These are phyloP conservation scores for Zosterops pallidus DNA, from an alignment of 2,113 vertebrate species.

Conservation along the genomic window DNA sequence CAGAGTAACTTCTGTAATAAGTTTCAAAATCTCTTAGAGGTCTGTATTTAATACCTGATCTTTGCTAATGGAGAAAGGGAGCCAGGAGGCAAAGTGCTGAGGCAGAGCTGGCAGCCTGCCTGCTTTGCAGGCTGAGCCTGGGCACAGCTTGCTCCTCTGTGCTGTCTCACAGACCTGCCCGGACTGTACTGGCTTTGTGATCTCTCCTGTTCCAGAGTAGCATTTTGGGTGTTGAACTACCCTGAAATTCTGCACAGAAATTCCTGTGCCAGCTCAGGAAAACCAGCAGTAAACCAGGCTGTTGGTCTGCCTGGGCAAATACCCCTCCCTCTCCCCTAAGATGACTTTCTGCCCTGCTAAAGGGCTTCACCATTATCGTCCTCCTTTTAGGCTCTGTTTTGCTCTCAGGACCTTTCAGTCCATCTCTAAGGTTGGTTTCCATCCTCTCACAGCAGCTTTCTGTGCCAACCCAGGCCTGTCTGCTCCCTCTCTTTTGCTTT, in stretches of 20 bases:
- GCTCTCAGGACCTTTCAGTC: neutral
- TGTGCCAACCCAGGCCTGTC: neutral
- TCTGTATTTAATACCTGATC: neutral
- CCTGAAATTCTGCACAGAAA: neutral
- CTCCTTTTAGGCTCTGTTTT: neutral
- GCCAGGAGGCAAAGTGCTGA: neutral
- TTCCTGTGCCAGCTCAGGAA: neutral
- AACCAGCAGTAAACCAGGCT: neutral
- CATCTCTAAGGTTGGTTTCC: neutral
- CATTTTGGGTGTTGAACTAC: neutral
- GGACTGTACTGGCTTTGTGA: neutral
- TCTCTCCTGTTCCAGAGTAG: neutral
- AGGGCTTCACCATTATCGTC: accelerated
- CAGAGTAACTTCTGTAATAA: neutral
- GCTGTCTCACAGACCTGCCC: neutral
- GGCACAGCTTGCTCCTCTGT: neutral
- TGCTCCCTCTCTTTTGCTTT: neutral
- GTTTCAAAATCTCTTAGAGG: neutral
- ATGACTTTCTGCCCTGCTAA: neutral
- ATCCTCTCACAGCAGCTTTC: neutral
- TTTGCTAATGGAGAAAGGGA: neutral
- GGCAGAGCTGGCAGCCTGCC: neutral
- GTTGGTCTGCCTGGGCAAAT: neutral
- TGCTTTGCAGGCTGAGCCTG: neutral
- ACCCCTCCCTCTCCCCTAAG: neutral